Conservation (phyloP, 2,113 vertebrate species). For the Cyanoderma ruficeps region DNA sequence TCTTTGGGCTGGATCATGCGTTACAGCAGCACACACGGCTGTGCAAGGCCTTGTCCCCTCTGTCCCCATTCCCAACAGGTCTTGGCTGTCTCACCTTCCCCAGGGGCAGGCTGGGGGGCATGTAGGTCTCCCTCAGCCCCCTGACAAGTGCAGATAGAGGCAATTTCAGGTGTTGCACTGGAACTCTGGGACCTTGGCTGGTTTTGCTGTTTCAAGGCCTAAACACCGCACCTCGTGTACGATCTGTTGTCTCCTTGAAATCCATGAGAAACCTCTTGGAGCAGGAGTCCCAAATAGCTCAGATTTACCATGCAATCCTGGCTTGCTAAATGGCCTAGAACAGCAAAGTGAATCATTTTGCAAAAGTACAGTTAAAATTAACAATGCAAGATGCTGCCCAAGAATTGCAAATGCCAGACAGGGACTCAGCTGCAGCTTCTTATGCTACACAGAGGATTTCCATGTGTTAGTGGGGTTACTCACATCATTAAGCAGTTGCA, state of each 20-base stretch:
- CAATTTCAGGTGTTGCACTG: background rate
- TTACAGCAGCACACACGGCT: background rate
- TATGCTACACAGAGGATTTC: conserved; percentile 5
- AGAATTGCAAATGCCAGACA: background rate
- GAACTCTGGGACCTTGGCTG: background rate
- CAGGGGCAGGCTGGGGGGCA: background rate
- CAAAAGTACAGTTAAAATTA: background rate
- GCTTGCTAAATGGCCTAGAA: background rate
- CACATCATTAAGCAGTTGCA: conserved; percentile 22
- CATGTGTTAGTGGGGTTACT: background rate
- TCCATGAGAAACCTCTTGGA: background rate
- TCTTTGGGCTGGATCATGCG: background rate
- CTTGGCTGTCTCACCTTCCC: background rate
- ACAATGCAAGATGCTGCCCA: background rate
- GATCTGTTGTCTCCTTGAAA: background rate
- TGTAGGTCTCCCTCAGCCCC: background rate
- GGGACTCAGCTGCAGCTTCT: background rate
- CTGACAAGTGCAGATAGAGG: background rate
- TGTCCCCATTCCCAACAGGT: background rate
- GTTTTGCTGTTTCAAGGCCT: background rate
- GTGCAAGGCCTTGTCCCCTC: background rate
- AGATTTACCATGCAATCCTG: background rate
- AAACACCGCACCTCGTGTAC: rapidly evolving
- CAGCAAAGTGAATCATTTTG: background rate
- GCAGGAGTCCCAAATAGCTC: background rate